phyloP scores from a whole-genome alignment of 2,113 vertebrate genomes.

The Monopterus albus region DNA sequence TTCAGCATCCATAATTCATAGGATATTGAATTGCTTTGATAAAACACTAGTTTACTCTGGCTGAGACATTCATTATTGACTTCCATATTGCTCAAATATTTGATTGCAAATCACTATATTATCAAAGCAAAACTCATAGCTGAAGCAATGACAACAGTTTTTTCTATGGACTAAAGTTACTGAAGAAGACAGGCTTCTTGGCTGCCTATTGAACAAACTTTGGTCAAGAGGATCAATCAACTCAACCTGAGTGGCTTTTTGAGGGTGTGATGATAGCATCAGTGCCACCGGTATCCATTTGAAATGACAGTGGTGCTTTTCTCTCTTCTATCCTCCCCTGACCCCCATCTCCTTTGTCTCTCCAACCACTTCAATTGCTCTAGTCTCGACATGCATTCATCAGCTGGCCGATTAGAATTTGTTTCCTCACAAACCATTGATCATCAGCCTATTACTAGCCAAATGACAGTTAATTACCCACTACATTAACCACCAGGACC shows the following conservation, averaged over 20 bases:
- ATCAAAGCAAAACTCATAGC: too few relatives aligned
- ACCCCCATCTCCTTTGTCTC: conserved; percentile 35
- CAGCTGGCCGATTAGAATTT: conserved; percentile 99
- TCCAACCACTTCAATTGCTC: conserved; percentile 91
- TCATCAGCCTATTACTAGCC: conserved; percentile 99
- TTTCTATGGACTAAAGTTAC: too few relatives aligned
- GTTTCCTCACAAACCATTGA: conserved; percentile 99
- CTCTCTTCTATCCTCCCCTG: not conserved
- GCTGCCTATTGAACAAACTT: conserved; percentile 18
- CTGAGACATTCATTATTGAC: too few relatives aligned
- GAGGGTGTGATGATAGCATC: conserved; percentile 61
- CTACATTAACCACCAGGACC: conserved; percentile 99
- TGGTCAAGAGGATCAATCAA: not conserved
- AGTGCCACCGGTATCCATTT: conserved; percentile 81
- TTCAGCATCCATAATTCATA: too few relatives aligned
- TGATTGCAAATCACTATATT: too few relatives aligned
- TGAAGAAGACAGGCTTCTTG: too few relatives aligned
- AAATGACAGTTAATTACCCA: conserved; percentile 99
- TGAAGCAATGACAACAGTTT: too few relatives aligned
- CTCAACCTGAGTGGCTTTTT: conserved; percentile 18
- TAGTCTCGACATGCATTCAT: conserved; percentile 93
- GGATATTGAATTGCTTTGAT: too few relatives aligned
- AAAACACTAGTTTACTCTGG: too few relatives aligned
- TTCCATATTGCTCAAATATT: too few relatives aligned
- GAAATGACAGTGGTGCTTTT: conserved; percentile 83